Evolutionary conservation across 2,888 invertebrate species (phyloP).

Genomic region (Tachina lurida): DNA sequence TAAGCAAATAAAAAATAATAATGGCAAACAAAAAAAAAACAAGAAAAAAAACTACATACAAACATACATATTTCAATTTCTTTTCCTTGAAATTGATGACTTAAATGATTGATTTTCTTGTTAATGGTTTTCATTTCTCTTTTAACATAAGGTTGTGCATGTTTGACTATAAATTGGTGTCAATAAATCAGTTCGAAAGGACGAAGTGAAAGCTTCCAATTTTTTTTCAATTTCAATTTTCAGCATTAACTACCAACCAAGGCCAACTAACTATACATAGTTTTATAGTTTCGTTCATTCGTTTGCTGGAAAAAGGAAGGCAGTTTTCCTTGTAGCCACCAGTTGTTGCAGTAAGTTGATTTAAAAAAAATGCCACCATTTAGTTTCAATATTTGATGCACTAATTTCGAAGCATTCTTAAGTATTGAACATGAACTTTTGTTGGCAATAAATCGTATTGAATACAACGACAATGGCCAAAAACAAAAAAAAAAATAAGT

Average conservation of each 20-base stretch:
- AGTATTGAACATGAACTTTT: slow-evolving; percentile 36
- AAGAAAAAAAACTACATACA: slow-evolving; percentile 21
- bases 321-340: neutral
- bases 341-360: slow-evolving; percentile 15
- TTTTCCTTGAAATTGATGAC: slow-evolving; percentile 59
- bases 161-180: slow-evolving; percentile 3
- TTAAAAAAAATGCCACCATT: slow-evolving; percentile 45
- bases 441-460: slow-evolving; percentile 40
- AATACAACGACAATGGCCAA: neutral
- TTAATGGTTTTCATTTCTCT: slow-evolving; percentile 12
- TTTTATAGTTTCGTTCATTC: neutral
- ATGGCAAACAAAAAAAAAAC: neutral
- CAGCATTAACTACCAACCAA: slow-evolving; percentile 40
- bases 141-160: slow-evolving; percentile 26
- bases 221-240: slow-evolving; percentile 38
- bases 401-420: slow-evolving; percentile 51
- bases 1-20: slow-evolving; percentile 13
- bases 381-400: slow-evolving; percentile 50
- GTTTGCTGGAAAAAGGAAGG: neutral
- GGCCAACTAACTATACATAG: slow-evolving; percentile 7
- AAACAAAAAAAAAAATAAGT: neutral
- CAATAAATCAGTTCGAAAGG: slow-evolving; percentile 26
- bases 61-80: slow-evolving; percentile 48
- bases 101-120: slow-evolving; percentile 64
- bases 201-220: slow-evolving; percentile 23